A percentile compares a stretch with the other conserved stretches of the same genome.
Evolutionary conservation across 1,140 invertebrate genomes (phyloP).

Genomic region (Brachionus paranguensis): DNA sequence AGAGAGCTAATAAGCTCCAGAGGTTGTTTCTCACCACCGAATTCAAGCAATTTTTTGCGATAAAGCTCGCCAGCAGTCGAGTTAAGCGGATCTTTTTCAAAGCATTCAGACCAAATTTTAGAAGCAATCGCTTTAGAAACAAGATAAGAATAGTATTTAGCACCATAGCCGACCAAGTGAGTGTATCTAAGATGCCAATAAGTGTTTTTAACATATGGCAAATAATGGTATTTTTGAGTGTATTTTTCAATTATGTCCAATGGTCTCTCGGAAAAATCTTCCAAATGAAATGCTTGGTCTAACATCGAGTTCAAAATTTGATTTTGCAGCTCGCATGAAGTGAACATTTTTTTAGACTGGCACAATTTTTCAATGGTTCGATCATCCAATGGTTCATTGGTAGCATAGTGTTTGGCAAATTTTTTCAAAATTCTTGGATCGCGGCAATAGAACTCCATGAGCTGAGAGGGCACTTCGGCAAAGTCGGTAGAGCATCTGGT

Average conservation of each 20-base stretch:
- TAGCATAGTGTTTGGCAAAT: constrained; percentile 86
- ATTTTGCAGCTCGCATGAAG: constrained; percentile 69
- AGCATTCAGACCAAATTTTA: constrained; percentile 36
- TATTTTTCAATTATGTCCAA: constrained; percentile 31
- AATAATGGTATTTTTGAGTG: neutral
- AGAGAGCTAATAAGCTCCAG: constrained; percentile 12
- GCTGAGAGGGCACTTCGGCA: constrained; percentile 91
- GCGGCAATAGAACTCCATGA: constrained; percentile 95
- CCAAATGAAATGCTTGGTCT: constrained; percentile 80
- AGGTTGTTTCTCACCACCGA: constrained; percentile 26
- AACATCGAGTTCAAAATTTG: constrained; percentile 79
- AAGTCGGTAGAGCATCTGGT: constrained; percentile 94
- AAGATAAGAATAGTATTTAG: constrained; percentile 95
- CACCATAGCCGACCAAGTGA: constrained; percentile 92
- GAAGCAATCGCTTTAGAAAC: constrained; percentile 80
- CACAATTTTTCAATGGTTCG: constrained; percentile 62
- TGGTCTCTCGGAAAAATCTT: constrained; percentile 17
- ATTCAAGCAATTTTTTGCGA: constrained; percentile 28
- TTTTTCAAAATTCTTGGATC: constrained; percentile 67
- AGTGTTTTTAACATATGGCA: neutral
- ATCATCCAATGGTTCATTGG: constrained; percentile 72
- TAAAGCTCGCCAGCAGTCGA: neutral
- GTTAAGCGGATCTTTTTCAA: constrained; percentile 3
- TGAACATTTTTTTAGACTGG: constrained; percentile 32
- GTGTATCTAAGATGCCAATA: constrained; percentile 66